Base-by-base conservation (phyloP, 2,797 vertebrate species). In the Crocidura indochinensis region DNA sequence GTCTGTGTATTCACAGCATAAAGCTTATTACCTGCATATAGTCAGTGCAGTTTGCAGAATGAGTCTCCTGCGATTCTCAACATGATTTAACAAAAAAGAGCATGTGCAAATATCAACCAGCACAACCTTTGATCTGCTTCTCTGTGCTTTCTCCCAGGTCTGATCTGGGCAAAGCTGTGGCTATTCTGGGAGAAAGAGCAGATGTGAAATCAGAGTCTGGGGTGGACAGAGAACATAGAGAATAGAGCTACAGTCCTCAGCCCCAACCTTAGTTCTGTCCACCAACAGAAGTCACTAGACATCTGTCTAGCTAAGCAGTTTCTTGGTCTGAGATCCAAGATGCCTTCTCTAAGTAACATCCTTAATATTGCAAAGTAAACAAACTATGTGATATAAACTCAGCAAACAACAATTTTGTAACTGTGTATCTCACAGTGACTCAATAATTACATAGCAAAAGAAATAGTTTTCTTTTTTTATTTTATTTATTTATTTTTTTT, bases 391-490 rank as follows among this genome's bases (percentile, higher is more conserved):
- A 38, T 5, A 38, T 38, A 38, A 38, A 38, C 38, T 38, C 38
- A 38, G 38, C 38, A 2, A 38, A 2, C 38, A 38, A 38, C 38
- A 38, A 38, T 38, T 38, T 38, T 38, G 38, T 38, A 38, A 38
- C 38, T 38, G n/a, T 38, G 38, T 38, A 38, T 38, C 38, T 38
- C 38, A 38, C 38, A 38, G 38, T 38, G 38, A 38, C 38, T 38
- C 38, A 38, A 38, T 38, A 38, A 38, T 38, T 38, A 38, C 2
- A 38, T 38, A 38, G 2, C 38, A 38, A 38, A 38, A 38, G n/a
- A 84, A 79, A 88, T 94, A 72, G 72, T 22, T 72, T 77, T 79
- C 62, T n/a, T n/a, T n/a, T n/a, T n/a, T n/a, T n/a, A n/a, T n/a
- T n/a, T n/a, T n/a, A n/a, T n/a, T n/a, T n/a, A n/a, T n/a, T n/a